Conservation (phyloP, 2,888 invertebrate genomes). For the Physocephala rufipes region DNA sequence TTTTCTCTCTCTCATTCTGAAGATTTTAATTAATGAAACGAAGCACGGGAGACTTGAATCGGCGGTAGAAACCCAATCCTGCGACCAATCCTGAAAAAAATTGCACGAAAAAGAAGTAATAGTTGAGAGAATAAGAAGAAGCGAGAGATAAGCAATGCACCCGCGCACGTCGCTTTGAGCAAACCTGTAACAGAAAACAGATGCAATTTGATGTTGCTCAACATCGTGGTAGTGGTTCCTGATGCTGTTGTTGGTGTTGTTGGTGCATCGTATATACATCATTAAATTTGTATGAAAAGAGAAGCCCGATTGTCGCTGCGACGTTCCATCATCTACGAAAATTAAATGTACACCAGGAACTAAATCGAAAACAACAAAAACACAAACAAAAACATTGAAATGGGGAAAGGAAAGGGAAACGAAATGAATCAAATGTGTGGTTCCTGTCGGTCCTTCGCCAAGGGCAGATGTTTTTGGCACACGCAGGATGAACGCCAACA, state of each 20-base stretch:
- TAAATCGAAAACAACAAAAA: not conserved
- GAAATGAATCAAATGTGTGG: conserved; percentile 46
- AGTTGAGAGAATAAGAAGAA: no score
- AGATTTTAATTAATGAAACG: conserved; percentile 42
- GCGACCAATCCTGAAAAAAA: conserved; percentile 33
- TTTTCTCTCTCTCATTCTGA: conserved; percentile 3
- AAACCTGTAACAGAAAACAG: conserved; percentile 34
- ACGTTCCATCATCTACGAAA: conserved; percentile 41
- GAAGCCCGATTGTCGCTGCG: not conserved
- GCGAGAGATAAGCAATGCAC: not conserved
- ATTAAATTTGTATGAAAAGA: no score
- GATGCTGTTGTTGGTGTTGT: not conserved
- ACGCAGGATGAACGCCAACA: conserved; percentile 37
- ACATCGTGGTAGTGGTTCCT: conserved; percentile 6
- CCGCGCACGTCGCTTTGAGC: conserved; percentile 37
- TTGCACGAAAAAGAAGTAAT: conserved; percentile 28
- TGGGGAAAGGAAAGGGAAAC: not conserved
- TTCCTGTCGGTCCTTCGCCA: conserved; percentile 39
- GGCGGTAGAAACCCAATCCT: conserved; percentile 26
- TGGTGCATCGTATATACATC: not conserved
- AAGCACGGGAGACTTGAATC: not conserved
- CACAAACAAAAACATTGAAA: conserved; percentile 22
- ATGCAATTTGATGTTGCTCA: conserved; percentile 39
- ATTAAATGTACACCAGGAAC: conserved; percentile 22
- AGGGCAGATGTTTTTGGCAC: conserved; percentile 48